phyloP scores from a whole-genome alignment of 2,113 vertebrate species.

The Aplodontia rufa region DNA sequence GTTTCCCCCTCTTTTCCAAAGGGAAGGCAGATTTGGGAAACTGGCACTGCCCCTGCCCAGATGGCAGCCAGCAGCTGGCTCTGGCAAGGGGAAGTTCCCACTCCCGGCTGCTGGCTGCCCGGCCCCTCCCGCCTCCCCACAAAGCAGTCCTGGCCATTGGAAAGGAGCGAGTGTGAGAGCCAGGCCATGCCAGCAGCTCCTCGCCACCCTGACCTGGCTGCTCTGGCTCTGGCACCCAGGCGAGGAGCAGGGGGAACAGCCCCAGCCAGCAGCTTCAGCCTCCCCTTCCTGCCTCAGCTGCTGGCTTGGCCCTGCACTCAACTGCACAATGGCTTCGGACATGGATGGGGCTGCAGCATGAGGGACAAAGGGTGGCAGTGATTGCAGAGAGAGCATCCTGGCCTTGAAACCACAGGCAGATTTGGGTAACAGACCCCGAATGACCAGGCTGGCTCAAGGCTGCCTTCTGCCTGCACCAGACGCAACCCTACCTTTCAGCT shows the following conservation, averaged over 20 bases:
- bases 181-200: conserved; percentile 46
- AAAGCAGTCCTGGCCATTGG: conserved; percentile 53
- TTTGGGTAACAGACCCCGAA: neutral
- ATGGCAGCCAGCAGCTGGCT: conserved; percentile 80
- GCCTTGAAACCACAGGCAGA: neutral
- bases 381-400: neutral
- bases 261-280: conserved; percentile 39
- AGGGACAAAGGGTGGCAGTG: neutral
- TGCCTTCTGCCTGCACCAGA: neutral
- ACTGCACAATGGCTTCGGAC: conserved; percentile 68
- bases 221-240: conserved; percentile 40
- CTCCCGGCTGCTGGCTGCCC: conserved; percentile 67
- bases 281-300: conserved; percentile 69
- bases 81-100: conserved; percentile 72
- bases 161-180: conserved; percentile 37
- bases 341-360: conserved; percentile 40
- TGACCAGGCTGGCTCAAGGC: neutral
- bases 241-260: neutral
- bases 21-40: conserved; percentile 81
- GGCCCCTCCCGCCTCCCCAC: conserved; percentile 62
- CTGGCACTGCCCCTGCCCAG: conserved; percentile 78
- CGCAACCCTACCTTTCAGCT: neutral
- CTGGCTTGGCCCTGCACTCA: conserved; percentile 66
- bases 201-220: conserved; percentile 46
- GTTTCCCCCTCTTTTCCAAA: conserved; percentile 61